Percentiles rank a stretch among this genome's conserved stretches.
Conservation (phyloP, 64 coral and sea anemone genomes). For the Pocillopora verrucosa region DNA sequence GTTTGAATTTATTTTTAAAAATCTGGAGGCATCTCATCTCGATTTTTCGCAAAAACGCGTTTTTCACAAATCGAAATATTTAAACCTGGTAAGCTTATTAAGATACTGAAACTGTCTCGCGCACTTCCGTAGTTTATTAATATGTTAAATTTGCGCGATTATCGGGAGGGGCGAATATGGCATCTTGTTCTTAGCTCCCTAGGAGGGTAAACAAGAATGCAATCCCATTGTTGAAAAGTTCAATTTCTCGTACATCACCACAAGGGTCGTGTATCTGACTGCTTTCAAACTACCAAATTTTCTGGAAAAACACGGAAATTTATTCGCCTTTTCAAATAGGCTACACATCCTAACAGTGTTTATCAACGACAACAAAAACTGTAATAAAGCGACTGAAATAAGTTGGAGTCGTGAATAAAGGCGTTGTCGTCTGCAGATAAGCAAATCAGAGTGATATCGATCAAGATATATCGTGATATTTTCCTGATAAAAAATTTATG, state of each 20-base stretch:
- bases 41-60: background rate
- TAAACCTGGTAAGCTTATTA: background rate
- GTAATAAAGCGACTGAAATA: background rate
- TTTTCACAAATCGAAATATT: background rate
- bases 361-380: background rate
- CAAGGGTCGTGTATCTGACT: background rate
- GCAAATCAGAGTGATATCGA: background rate
- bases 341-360: background rate
- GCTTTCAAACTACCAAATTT: background rate
- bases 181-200: background rate
- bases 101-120: conserved; percentile 15
- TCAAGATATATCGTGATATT: conserved; percentile 24
- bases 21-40: background rate
- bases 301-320: background rate
- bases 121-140: conserved; percentile 28
- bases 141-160: background rate
- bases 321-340: background rate
- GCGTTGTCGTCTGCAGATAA: background rate
- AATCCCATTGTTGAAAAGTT: too few species aligned
- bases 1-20: background rate
- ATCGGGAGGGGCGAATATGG: background rate
- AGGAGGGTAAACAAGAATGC: background rate
- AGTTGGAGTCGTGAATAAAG: background rate
- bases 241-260: background rate
- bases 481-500: conserved; percentile 2